Base-by-base conservation (phyloP, 2,888 invertebrate species). In the Mesorhabditis spiculigera region DNA sequence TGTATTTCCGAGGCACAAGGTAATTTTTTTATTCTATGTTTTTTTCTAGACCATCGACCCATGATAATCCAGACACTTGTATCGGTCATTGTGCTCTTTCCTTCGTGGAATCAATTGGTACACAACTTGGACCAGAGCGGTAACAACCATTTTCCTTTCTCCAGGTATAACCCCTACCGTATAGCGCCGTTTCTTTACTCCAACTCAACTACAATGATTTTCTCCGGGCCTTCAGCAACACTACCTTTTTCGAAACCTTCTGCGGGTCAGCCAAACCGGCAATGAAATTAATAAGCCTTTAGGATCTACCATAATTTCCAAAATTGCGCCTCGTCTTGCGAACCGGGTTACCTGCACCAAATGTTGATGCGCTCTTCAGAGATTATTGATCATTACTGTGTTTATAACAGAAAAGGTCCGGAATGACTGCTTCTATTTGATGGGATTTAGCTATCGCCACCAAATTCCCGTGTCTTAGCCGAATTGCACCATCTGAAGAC, bases 191-290 rank as follows among this genome's bases (percentile, higher is more conserved):
- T 62, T 58, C 67, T 76, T 70, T 76, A 16, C 73, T 82, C 65
- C 80, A 84, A 71, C 72, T 84, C 16, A 82, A 84, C 71, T 84
- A 81, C 75, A 82, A 84, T 71, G 84, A 84, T 63, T 82, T 84
- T 66, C 76, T 83, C 16, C 77, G 71, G 42, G 80, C 83, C 4
- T 83, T 83, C 71, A 79, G 81, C 4, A 83, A 83, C 67, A 78
- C 76, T 10, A 78, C 81, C 5, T 83, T 83, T 73, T 83, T 83
- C 68, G 83, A 83, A 66, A 78, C 74, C 45, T 84, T 84, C 70
- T 84, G 82, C 80, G 73, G 69, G 82, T 82, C 41, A 73, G 78
- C 71, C 28, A 28, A 28, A 28, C 28, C 28, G 28, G 28, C 28
- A 28, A 1, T 28, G 28, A 28, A 28, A 28, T 28, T 28, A 28